Conservation (phyloP, 35 echinoderm and acorn worm genomes). For the Amphiura filiformis region DNA sequence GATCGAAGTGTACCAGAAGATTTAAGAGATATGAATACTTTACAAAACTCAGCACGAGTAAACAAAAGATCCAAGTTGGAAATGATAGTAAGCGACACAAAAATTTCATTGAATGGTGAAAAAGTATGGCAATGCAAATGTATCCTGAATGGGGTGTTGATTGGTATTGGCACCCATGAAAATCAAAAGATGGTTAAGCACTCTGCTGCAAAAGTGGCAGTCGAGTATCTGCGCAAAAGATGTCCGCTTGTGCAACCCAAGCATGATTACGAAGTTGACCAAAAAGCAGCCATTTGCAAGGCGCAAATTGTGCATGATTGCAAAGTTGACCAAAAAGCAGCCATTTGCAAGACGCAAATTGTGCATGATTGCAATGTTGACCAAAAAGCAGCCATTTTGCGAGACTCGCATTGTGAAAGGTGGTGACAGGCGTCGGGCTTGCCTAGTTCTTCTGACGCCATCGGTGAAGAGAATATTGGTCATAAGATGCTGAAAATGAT, state of each 20-base stretch:
- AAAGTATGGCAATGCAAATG: not conserved
- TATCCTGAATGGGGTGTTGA: not conserved
- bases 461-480: constrained; percentile 17
- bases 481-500: constrained; percentile 57
- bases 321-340: not conserved
- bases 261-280: not conserved
- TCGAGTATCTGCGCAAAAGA: constrained; percentile 18
- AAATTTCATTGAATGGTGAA: not conserved
- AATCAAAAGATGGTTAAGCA: constrained; percentile 8
- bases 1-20: not conserved
- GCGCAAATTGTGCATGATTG: not conserved
- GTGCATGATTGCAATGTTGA: not conserved
- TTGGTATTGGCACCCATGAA: not conserved
- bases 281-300: not conserved
- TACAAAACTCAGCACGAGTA: constrained; percentile 12
- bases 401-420: not conserved
- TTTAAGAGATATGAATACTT: not conserved
- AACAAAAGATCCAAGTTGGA: not conserved
- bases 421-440: not conserved
- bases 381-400: not conserved
- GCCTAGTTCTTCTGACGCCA: not conserved
- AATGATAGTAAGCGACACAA: not conserved
- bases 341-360: not conserved
- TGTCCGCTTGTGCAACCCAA: not conserved
- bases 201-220: constrained; percentile 22